These are phyloP conservation scores for Drosophila pseudoobscura DNA, from an alignment of 1,140 invertebrate species.

Conservation along the genomic window DNA sequence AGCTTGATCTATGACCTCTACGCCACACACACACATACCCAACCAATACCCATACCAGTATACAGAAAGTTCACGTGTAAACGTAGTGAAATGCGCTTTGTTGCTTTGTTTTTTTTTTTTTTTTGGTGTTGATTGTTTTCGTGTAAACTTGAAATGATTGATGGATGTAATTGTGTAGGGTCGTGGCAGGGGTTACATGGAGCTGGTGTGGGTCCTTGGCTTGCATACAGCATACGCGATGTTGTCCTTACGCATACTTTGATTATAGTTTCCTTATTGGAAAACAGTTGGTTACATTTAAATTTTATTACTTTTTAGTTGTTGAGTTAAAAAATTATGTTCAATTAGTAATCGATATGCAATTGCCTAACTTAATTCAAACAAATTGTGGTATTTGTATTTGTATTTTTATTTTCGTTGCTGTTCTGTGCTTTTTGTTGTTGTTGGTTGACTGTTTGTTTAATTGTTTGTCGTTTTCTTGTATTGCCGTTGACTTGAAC, in stretches of 20 bases:
- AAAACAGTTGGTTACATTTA: background rate
- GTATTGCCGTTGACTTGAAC: background rate
- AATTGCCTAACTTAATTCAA: constrained; percentile 46
- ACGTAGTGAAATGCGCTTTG: constrained; percentile 45
- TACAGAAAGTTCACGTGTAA: constrained; percentile 34
- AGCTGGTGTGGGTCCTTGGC: constrained; percentile 35
- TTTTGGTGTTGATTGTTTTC: constrained; percentile 53
- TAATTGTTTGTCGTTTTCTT: constrained; percentile 38
- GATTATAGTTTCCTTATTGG: constrained; percentile 12
- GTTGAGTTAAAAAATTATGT: background rate
- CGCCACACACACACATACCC: constrained; percentile 12
- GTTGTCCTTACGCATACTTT: constrained; percentile 13
- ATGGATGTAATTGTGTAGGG: constrained; percentile 11
- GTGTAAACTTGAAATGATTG: constrained; percentile 51
- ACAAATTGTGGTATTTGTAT: constrained; percentile 48
- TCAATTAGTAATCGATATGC: constrained; percentile 58
- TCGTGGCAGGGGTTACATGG: constrained; percentile 4
- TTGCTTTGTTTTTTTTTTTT: constrained; percentile 21
- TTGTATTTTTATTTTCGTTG: constrained; percentile 43
- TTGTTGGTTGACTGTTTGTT: constrained; percentile 56
- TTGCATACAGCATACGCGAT: constrained; percentile 19
- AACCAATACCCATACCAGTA: background rate
- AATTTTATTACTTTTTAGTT: constrained; percentile 8
- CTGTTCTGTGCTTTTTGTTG: constrained; percentile 61
- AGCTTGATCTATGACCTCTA: background rate